Conservation (phyloP, 2,113 vertebrate genomes). For the Paramisgurnus dabryanus region DNA sequence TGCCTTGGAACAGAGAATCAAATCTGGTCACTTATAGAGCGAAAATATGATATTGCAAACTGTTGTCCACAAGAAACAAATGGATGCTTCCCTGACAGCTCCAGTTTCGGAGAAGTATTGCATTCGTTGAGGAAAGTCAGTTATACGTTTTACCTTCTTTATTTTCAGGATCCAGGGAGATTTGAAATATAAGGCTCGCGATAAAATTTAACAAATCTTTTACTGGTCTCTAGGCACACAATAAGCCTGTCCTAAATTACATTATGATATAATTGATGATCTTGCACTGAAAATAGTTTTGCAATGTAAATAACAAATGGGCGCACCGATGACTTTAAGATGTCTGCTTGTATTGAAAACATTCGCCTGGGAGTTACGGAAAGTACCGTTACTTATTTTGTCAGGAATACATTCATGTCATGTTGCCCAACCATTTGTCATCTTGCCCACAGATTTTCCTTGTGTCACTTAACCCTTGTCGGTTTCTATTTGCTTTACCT, state of each 20-base stretch:
- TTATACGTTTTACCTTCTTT: neutral
- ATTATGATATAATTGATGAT: conserved; percentile 28
- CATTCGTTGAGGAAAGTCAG: conserved; percentile 16
- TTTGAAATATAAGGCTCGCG: conserved; percentile 2
- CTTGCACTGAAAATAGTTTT: conserved; percentile 6
- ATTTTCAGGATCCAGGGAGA: neutral
- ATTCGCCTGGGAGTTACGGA: neutral
- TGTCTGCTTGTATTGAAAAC: neutral
- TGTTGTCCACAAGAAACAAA: conserved; percentile 1
- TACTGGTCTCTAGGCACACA: conserved; percentile 2
- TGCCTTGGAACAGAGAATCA: neutral
- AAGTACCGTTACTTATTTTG: neutral
- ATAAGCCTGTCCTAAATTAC: neutral
- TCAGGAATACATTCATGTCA: neutral
- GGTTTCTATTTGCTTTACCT: neutral
- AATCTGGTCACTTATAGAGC: conserved; percentile 19
- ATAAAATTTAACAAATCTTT: neutral
- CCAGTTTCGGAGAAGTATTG: conserved; percentile 2
- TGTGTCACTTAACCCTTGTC: neutral
- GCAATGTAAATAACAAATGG: conserved; percentile 25
- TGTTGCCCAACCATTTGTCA: conserved; percentile 5
- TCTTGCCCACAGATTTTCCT: neutral
- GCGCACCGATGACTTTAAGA: neutral
- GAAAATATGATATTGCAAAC: neutral
- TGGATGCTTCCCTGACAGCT: conserved; percentile 21